Percentiles rank a stretch among this genome's conserved stretches.
Conservation (phyloP, 2,113 vertebrate genomes). For the Microcebus ravelobensis region DNA sequence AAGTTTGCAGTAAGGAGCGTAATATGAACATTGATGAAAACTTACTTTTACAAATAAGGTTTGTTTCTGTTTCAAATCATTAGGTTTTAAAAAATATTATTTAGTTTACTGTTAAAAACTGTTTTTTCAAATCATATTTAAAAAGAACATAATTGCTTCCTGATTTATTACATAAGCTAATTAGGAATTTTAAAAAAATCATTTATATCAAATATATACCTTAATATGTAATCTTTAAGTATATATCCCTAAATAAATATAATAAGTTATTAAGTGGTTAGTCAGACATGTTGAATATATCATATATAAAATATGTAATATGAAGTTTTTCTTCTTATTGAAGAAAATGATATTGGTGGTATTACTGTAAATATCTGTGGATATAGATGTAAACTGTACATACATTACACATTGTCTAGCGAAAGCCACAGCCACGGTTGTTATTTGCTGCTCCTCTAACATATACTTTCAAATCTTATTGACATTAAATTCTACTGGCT, state of each 20-base stretch:
- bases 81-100: neutral
- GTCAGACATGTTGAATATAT: neutral
- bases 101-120: neutral
- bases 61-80: neutral
- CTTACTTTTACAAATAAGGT: conserved; percentile 14
- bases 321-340: neutral
- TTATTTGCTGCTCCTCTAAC: neutral
- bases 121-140: neutral
- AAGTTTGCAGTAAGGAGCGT: neutral
- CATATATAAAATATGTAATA: conserved; percentile 29
- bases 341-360: neutral
- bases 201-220: neutral
- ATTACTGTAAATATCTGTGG: neutral
- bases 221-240: neutral
- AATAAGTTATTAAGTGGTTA: neutral
- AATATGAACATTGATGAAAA: neutral
- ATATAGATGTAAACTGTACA: neutral
- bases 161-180: neutral
- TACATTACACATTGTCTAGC: neutral
- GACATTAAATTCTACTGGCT: neutral
- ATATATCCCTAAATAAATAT: neutral
- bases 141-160: neutral
- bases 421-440: neutral
- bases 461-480: neutral
- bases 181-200: conserved; percentile 4